Evolutionary conservation across 2,888 invertebrate genomes (phyloP), one percentile per base, ranked within the genome.

Genomic region (Ochropleura plecta): DNA sequence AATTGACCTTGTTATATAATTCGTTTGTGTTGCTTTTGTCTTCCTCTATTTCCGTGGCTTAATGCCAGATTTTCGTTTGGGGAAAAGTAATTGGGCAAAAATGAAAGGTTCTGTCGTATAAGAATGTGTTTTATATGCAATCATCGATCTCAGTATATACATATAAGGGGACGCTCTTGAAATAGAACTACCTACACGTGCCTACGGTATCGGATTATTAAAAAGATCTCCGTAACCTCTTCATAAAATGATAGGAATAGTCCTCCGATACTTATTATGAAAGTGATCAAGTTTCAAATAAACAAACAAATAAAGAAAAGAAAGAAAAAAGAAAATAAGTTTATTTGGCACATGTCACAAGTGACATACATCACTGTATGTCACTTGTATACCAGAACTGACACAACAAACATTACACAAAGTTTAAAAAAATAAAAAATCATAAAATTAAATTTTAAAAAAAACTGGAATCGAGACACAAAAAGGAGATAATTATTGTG

Each of bases 1-100:
- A 70, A 67, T 57, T 70, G 81, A 51, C 63, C 73, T 84, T 81
- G 40, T 83, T 67, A 53, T 51, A 14, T 67, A 49, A 65, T 79
- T 69, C 48, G 53, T 65, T 66, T 63, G n/a, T 55, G 18, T 62
- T 53, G 62, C 40, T 49, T 80, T 66, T 57, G 49, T 74, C 46
- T 67, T 68, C 18, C 40, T 16, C 44, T 48, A 12, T 77, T 62
- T 51, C 12, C n/a, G 53, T 46, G 81, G 76, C 78, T 81, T 65
- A 44, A 51, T 48, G 81, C 76, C 76, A 78, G 81, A 81, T 66
- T 66, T 44, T 64, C 40, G 48, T 69, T 57, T 60, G 62, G 44
- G 18, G 5, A 40, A 79, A 63, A 80, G 40, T 64, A 79, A 72
- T 79, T 64, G 64, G 59, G 12, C 20, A 9, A 46, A 49, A 60